Conservation (phyloP, 2,888 invertebrate genomes). For the Neoascia interrupta region DNA sequence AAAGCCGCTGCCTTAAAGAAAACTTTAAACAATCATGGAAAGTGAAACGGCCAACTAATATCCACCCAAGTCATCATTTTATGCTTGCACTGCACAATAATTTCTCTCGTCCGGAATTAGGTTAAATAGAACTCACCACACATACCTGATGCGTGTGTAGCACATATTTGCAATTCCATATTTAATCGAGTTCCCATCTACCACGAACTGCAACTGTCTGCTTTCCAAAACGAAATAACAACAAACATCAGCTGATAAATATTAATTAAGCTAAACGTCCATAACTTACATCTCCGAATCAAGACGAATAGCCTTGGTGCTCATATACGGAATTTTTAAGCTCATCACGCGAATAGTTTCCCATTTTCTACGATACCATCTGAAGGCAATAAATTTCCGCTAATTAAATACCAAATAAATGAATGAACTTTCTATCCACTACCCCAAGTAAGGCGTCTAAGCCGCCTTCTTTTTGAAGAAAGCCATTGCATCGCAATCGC, state of each 20-base stretch:
- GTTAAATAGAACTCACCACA: constrained; percentile 3
- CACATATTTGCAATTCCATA: background rate
- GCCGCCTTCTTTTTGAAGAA: constrained; percentile 34
- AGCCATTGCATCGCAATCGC: constrained; percentile 27
- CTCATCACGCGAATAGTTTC: constrained; percentile 43
- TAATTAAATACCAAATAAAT: constrained; percentile 46
- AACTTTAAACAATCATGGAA: no score
- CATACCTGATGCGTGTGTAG: constrained; percentile 11
- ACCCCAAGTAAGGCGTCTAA: background rate
- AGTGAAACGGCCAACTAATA: no score
- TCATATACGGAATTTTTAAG: constrained; percentile 25
- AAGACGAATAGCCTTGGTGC: constrained; percentile 29
- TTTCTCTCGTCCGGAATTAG: constrained; percentile 17
- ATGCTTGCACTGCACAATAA: no score
- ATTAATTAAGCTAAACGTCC: constrained; percentile 5
- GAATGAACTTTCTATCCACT: constrained; percentile 41
- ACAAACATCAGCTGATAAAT: constrained; percentile 17
- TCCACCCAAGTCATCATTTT: no score
- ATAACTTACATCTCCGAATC: constrained; percentile 16
- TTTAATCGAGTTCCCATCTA: constrained; percentile 8
- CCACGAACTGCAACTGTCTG: constrained; percentile 8
- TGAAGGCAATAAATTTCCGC: constrained; percentile 29
- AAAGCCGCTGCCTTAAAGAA: no score
- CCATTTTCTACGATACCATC: constrained; percentile 13
- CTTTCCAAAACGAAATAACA: constrained; percentile 28